These are phyloP conservation scores for Lordiphosa fenestrarum DNA, from an alignment of 2,888 invertebrate genomes.

Conservation along the genomic window DNA sequence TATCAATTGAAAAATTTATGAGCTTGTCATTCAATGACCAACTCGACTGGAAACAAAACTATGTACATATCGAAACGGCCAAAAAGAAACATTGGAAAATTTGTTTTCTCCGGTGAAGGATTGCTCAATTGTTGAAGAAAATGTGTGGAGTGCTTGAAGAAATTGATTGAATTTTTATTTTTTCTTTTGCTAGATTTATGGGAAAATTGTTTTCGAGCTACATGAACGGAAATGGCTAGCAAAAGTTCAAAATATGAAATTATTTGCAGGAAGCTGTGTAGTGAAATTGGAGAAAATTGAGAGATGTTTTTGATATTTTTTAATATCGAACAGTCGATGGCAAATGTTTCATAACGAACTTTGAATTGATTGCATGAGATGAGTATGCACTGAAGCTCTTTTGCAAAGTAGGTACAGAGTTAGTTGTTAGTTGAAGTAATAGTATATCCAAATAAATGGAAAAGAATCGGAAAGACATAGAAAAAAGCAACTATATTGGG, in stretches of 20 bases:
- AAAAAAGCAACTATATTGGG: no score
- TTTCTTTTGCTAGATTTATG: neutral
- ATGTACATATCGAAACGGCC: conserved; percentile 11
- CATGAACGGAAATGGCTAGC: neutral
- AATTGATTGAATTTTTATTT: conserved; percentile 8
- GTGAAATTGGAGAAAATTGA: no score
- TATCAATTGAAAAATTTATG: conserved; percentile 66
- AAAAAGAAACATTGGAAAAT: conserved; percentile 26
- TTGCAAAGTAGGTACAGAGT: no score
- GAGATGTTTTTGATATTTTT: no score
- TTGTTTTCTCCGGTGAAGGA: conserved; percentile 34
- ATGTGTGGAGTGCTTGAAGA: neutral
- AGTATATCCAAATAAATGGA: no score
- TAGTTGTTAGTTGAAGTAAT: no score
- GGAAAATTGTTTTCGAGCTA: neutral
- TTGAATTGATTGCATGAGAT: no score
- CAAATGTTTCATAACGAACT: no score
- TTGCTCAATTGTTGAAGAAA: conserved; percentile 29
- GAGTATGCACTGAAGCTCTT: no score
- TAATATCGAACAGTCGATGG: no score
- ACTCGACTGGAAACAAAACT: conserved; percentile 5
- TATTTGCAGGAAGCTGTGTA: neutral
- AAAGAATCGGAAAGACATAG: no score
- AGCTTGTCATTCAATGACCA: conserved; percentile 42
- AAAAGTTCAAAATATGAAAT: neutral